phyloP scores from a whole-genome alignment of 2,797 vertebrate species.

The Danio jaintianensis region DNA sequence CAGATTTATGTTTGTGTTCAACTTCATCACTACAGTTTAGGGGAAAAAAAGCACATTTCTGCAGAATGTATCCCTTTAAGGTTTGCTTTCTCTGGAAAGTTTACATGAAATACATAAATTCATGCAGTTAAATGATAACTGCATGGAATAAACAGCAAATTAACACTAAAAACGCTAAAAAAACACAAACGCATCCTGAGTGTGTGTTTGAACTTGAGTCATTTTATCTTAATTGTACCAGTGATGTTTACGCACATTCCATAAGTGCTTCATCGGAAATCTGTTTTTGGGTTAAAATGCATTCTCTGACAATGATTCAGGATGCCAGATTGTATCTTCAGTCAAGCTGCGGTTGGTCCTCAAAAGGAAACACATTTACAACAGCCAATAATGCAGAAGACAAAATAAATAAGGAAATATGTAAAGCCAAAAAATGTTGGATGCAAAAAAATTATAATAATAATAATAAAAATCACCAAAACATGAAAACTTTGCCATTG shows the following conservation, averaged over 20 bases:
- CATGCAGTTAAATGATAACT: background rate
- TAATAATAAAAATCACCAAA: background rate
- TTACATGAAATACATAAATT: background rate
- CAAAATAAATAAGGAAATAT: background rate
- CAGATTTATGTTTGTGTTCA: background rate
- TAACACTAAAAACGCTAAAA: no score
- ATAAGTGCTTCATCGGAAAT: background rate
- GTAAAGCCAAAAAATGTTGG: background rate
- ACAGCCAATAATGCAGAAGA: background rate
- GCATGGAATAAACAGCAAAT: background rate
- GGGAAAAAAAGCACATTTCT: no score
- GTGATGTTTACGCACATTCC: background rate
- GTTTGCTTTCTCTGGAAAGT: background rate
- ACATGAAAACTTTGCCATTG: no score
- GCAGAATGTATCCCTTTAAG: background rate
- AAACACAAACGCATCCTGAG: background rate
- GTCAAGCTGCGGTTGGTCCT: background rate
- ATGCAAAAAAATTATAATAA: no score
- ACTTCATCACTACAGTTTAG: background rate
- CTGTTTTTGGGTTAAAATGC: background rate
- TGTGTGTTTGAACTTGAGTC: no score
- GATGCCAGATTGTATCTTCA: constrained; percentile 10
- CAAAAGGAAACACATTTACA: background rate
- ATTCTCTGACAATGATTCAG: background rate
- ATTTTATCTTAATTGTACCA: background rate